Conservation (phyloP, 2,888 invertebrate species). For the Epinotia nisella region DNA sequence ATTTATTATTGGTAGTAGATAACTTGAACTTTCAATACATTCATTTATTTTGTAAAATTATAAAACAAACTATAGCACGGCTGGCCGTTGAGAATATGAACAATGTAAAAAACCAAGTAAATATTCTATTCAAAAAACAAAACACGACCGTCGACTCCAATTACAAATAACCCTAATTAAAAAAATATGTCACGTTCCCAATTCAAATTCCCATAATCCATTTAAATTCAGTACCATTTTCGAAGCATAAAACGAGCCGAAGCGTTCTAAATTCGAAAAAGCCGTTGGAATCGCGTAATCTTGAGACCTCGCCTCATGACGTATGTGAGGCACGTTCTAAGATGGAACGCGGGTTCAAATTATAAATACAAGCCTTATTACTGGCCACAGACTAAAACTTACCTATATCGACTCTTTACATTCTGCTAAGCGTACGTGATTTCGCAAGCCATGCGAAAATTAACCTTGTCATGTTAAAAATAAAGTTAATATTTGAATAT, state of each 20-base stretch:
- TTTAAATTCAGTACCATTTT: conserved; percentile 73
- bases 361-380: conserved; percentile 68
- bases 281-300: conserved; percentile 81
- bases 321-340: conserved; percentile 79
- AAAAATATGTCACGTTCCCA: conserved; percentile 65
- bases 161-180: conserved; percentile 54
- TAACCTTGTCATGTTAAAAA: too few relatives aligned
- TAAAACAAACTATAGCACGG: too few relatives aligned
- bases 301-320: conserved; percentile 81
- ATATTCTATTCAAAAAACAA: conserved; percentile 6
- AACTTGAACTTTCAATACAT: background rate
- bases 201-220: conserved; percentile 68
- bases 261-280: conserved; percentile 78
- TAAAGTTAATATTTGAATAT: background rate
- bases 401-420: background rate
- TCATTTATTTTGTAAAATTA: too few relatives aligned
- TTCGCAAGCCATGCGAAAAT: background rate
- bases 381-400: conserved; percentile 58
- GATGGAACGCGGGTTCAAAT: conserved; percentile 69
- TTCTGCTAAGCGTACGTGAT: background rate
- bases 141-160: background rate
- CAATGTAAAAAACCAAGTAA: background rate
- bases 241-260: conserved; percentile 72
- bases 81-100: background rate
- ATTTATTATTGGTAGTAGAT: background rate